These are phyloP conservation scores for western clawed frog (Xenopus tropicalis) DNA, from an alignment of 2,113 vertebrate genomes.

Conservation along the genomic window DNA sequence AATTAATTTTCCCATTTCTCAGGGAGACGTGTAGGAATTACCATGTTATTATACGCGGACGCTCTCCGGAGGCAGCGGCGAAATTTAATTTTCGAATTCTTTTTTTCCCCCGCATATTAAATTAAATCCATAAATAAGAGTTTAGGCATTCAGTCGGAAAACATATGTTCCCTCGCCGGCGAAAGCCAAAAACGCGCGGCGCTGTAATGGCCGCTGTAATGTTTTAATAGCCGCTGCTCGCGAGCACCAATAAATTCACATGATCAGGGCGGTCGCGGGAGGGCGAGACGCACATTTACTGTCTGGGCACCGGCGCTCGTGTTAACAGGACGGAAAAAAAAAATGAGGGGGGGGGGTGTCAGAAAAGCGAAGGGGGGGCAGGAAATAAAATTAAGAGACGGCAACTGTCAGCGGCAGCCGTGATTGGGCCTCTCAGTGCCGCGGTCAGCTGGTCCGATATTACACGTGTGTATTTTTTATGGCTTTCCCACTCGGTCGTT, in stretches of 20 bases:
- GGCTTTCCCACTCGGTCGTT: too few species aligned
- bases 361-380: conserved; percentile 58
- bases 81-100: conserved; percentile 99
- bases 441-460: conserved; percentile 81
- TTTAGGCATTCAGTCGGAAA: conserved; percentile 95
- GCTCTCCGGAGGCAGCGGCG: conserved; percentile 98
- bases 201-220: conserved; percentile 97
- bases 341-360: conserved; percentile 39
- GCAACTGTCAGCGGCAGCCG: conserved; percentile 77
- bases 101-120: conserved; percentile 99
- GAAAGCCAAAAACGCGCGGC: conserved; percentile 79
- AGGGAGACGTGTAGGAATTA: conserved; percentile 99
- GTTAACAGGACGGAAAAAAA: conserved; percentile 78
- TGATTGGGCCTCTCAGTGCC: conserved; percentile 80
- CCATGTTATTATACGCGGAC: conserved; percentile 99
- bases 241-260: conserved; percentile 95
- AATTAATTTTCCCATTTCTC: conserved; percentile 99
- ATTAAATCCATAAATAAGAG: conserved; percentile 99
- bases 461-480: too few species aligned
- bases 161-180: conserved; percentile 97
- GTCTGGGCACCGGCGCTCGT: conserved; percentile 72
- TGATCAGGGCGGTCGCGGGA: conserved; percentile 87
- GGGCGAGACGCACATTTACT: conserved; percentile 87
- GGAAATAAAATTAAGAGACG: conserved; percentile 79
- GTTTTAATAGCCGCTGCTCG: conserved; percentile 97